Percentiles rank a stretch among this genome's conserved stretches.
These are phyloP conservation scores for Ginglymostoma cirratum DNA, from an alignment of 2,113 vertebrate species.

Conservation along the genomic window DNA sequence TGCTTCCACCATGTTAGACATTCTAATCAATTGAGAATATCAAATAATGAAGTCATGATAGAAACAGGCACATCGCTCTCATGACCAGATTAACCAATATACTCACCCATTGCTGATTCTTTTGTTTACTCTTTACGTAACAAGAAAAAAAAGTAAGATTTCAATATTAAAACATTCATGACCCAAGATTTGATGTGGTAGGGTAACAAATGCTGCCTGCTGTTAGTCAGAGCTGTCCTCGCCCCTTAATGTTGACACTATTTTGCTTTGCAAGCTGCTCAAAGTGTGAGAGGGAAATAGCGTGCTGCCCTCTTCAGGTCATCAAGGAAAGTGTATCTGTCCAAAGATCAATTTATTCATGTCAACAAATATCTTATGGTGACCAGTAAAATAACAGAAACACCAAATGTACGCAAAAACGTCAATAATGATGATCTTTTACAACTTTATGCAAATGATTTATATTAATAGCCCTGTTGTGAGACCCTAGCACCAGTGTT, in stretches of 20 bases:
- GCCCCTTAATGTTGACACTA: neutral
- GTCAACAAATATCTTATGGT: neutral
- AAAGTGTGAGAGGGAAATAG: neutral
- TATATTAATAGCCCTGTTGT: neutral
- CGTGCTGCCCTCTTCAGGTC: neutral
- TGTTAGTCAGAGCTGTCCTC: neutral
- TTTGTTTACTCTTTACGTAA: neutral
- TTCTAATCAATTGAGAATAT: neutral
- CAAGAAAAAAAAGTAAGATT: neutral
- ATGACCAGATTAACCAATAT: neutral
- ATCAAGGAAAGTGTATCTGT: neutral
- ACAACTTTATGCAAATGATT: neutral
- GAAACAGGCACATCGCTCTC: neutral
- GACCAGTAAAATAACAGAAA: neutral
- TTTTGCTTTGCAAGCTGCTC: neutral
- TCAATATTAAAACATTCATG: neutral
- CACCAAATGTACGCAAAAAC: neutral
- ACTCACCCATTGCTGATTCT: neutral
- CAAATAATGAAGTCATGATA: neutral
- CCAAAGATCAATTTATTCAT: neutral
- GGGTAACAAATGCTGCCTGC: neutral
- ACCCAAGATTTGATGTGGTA: neutral
- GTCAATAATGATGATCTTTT: neutral
- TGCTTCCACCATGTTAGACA: neutral
- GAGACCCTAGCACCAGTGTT: neutral